Evolutionary conservation across 2,888 invertebrate species (phyloP).

Genomic region (Acholoe squamosa): DNA sequence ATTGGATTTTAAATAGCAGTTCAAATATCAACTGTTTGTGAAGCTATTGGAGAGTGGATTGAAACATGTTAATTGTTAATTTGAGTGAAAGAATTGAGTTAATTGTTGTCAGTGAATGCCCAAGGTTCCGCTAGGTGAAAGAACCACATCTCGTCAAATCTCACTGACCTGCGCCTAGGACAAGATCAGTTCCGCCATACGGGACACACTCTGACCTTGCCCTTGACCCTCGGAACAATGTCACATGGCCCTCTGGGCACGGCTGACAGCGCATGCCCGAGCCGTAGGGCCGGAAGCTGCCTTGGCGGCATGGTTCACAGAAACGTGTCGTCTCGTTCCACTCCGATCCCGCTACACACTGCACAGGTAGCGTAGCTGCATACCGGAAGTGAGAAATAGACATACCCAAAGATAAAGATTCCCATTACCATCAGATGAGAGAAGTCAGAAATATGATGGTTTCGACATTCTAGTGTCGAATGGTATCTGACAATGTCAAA

Average conservation of each 20-base stretch:
- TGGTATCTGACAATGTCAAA: no score
- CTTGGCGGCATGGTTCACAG: conserved; percentile 44
- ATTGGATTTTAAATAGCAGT: no score
- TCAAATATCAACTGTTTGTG: no score
- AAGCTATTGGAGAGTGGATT: no score
- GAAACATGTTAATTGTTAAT: not conserved
- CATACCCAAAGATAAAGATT: conserved; percentile 12
- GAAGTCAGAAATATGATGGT: no score
- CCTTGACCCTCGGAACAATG: conserved; percentile 27
- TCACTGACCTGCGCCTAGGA: conserved; percentile 42
- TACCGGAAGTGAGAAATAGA: not conserved
- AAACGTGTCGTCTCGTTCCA: conserved; percentile 51
- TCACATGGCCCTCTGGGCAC: conserved; percentile 47
- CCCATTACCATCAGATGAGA: not conserved
- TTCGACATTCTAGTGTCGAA: no score
- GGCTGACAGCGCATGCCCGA: conserved; percentile 23
- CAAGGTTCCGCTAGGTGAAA: not conserved
- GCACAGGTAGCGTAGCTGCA: conserved; percentile 22
- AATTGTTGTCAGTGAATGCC: no score
- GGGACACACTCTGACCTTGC: conserved; percentile 35
- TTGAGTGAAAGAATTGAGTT: not conserved
- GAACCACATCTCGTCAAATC: not conserved
- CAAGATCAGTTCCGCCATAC: conserved; percentile 4
- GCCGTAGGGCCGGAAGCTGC: conserved; percentile 28
- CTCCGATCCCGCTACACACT: conserved; percentile 56